These are phyloP conservation scores for Lepus europaeus DNA, from an alignment of 2,113 vertebrate genomes.

Conservation along the genomic window DNA sequence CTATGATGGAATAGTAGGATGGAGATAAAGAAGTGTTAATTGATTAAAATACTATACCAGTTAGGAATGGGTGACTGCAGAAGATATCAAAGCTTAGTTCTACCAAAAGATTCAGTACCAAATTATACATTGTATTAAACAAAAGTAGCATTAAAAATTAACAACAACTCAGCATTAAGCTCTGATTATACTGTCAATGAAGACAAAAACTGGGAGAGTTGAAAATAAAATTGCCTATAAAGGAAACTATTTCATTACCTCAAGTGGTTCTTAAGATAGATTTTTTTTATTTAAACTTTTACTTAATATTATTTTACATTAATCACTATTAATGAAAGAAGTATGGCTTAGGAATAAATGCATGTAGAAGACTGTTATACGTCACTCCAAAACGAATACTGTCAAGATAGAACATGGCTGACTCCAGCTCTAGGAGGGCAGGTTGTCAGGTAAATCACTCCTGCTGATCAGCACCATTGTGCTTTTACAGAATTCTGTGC, in stretches of 20 bases:
- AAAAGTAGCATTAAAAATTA: constrained; percentile 86
- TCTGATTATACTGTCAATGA: constrained; percentile 82
- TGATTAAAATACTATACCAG: constrained; percentile 84
- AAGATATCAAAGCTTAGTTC: constrained; percentile 82
- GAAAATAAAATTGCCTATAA: constrained; percentile 79
- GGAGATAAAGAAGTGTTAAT: constrained; percentile 42
- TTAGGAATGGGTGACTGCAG: constrained; percentile 81
- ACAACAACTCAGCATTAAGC: constrained; percentile 80
- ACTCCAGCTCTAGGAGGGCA: neutral
- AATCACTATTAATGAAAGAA: neutral
- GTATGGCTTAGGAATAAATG: neutral
- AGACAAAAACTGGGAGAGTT: constrained; percentile 77
- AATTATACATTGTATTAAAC: constrained; percentile 85
- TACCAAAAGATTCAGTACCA: constrained; percentile 83
- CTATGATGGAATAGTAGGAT: neutral
- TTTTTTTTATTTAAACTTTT: constrained; percentile 47
- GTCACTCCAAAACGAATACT: neutral
- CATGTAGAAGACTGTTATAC: neutral
- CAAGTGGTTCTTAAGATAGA: neutral
- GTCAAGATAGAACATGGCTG: neutral
- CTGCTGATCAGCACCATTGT: neutral
- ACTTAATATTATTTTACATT: constrained; percentile 48
- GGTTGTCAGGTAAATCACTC: neutral
- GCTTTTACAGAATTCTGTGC: neutral
- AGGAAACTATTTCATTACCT: constrained; percentile 75